Evolutionary conservation across 2,113 vertebrate species (phyloP).

Genomic region (Noturus placidus): DNA sequence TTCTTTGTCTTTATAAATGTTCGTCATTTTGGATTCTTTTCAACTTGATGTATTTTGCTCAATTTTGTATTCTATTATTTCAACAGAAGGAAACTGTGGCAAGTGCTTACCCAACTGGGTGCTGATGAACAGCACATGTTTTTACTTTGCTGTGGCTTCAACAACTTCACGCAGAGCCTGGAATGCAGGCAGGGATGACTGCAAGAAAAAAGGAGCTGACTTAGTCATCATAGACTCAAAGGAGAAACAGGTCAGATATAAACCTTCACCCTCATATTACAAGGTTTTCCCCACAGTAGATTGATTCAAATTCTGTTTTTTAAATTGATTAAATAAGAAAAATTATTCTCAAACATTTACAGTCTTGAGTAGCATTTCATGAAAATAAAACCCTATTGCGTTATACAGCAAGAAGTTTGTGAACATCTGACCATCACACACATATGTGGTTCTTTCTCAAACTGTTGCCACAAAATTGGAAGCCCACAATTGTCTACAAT

Average conservation of each 20-base stretch:
- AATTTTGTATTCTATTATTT: not conserved
- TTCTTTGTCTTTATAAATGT: not conserved
- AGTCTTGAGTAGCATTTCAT: not conserved
- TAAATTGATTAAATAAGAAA: not conserved
- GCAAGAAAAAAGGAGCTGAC: conserved; percentile 57
- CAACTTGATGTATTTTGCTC: not conserved
- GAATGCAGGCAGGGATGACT: conserved; percentile 59
- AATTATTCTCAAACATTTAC: not conserved
- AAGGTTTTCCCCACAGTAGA: not conserved
- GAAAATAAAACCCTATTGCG: not conserved
- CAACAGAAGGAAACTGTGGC: conserved; percentile 66
- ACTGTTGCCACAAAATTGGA: not conserved
- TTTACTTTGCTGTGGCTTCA: conserved; percentile 57
- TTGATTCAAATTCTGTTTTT: not conserved
- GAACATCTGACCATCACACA: not conserved
- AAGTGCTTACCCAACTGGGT: conserved; percentile 67
- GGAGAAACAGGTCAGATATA: conserved; percentile 61
- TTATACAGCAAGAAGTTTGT: not conserved
- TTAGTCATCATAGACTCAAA: conserved; percentile 58
- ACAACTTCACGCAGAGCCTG: conserved; percentile 39
- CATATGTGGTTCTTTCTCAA: not conserved
- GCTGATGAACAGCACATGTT: conserved; percentile 59
- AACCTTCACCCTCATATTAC: not conserved
- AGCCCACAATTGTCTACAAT: not conserved
- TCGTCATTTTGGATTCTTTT: not conserved